Evolutionary conservation across 2,888 invertebrate species (phyloP).

Genomic region (Drosophila paramelanica): DNA sequence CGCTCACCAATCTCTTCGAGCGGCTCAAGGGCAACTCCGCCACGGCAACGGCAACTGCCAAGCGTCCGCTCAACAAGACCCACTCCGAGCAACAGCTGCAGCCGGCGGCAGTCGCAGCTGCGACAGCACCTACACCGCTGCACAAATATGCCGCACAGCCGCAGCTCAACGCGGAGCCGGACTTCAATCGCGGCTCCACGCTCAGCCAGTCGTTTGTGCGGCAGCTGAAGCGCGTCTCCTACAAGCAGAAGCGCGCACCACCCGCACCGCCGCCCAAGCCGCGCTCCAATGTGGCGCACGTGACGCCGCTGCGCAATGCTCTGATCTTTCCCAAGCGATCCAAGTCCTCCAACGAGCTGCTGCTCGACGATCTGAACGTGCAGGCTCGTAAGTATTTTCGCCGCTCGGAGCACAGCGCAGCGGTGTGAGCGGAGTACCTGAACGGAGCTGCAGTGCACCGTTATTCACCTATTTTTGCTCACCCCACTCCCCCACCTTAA

Average conservation of each 20-base stretch:
- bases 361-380: constrained; percentile 79
- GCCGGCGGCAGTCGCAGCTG: constrained; percentile 9
- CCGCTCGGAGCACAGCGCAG: constrained; percentile 66
- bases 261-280: constrained; percentile 70
- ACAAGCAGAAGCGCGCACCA: constrained; percentile 72
- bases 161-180: constrained; percentile 67
- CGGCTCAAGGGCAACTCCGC: constrained; percentile 68
- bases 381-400: constrained; percentile 82
- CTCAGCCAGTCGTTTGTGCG: constrained; percentile 85
- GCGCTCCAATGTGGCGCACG: constrained; percentile 61
- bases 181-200: constrained; percentile 84
- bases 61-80: constrained; percentile 54
- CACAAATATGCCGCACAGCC: constrained; percentile 72
- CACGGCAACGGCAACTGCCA: constrained; percentile 14
- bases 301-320: constrained; percentile 66
- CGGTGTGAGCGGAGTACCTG: constrained; percentile 44
- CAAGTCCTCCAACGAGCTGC: constrained; percentile 80
- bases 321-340: constrained; percentile 79
- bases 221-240: constrained; percentile 71
- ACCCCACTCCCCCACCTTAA: constrained; percentile 16
- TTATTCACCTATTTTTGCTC: constrained; percentile 35
- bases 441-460: constrained; percentile 24
- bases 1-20: constrained; percentile 81
- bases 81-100: constrained; percentile 72
- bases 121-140: constrained; percentile 19